phyloP scores from a whole-genome alignment of 2,888 invertebrate species.

The Synanthedon andrenaeformis region DNA sequence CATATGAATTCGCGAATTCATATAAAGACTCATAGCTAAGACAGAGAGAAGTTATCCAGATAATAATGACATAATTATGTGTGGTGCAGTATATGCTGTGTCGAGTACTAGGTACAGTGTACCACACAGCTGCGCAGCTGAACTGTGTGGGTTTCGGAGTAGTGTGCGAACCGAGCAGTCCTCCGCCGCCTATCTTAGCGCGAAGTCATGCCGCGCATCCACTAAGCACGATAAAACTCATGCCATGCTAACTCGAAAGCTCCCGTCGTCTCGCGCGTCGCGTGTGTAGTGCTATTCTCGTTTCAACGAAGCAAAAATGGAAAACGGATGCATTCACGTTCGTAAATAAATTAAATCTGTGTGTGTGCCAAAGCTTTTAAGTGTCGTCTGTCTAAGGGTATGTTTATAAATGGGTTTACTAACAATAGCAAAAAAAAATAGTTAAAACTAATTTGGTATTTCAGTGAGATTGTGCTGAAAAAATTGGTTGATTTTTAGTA shows the following conservation, averaged over 20 bases:
- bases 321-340: conserved; percentile 40
- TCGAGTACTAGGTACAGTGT: not conserved
- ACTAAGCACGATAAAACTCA: conserved; percentile 10
- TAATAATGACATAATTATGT: conserved; percentile 12
- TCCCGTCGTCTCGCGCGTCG: conserved; percentile 12
- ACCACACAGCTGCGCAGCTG: conserved; percentile 19
- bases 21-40: no score
- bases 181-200: conserved; percentile 39
- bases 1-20: no score
- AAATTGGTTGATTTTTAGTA: no score
- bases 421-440: no score
- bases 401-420: not conserved
- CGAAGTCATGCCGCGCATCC: conserved; percentile 45
- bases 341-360: conserved; percentile 35
- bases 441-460: no score
- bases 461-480: no score
- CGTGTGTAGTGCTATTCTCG: conserved; percentile 25
- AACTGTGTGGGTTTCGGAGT: conserved; percentile 11
- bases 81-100: conserved; percentile 17
- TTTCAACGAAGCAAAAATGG: conserved; percentile 2
- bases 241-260: conserved; percentile 1
- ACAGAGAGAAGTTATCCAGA: no score
- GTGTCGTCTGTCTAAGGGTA: conserved; percentile 17
- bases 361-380: conserved; percentile 50
- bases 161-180: conserved; percentile 28